Base-by-base conservation (phyloP, 2,888 invertebrate genomes). In the Tolmerus cingulatus region DNA sequence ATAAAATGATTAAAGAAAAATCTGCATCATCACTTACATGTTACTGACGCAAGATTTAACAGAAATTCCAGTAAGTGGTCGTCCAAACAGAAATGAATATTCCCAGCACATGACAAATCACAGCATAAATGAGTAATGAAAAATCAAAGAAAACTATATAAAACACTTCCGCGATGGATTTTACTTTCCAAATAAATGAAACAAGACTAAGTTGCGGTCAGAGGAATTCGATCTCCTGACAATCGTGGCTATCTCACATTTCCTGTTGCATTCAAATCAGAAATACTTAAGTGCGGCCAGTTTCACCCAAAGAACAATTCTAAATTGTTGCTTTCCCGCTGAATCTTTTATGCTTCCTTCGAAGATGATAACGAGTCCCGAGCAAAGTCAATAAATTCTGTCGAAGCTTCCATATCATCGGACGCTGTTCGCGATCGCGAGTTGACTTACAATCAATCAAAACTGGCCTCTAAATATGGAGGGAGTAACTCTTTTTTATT, bases 51-150 rank as follows among this genome's bases (percentile, higher is more conserved):
- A 27, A 51, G 86, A 37, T 77, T 76, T 76, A 34, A 55, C 16
- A 37, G 76, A 51, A 19, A 51, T 86, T 40, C 86, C 86, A 37
- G 51, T 86, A 37, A 55, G n/a, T 16, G 86, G 77, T 34, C 77
- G n/a, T 8, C 51, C 78, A 86, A 79, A 86, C 23, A 86, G 40
- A 34, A 78, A 79, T 30, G 86, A 43, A n/a, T 66, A 86, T 79
- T 86, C 79, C 86, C 86, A 86, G 12, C 86, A 86, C 79, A 86
- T 86, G 37, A n/a, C 66, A 40, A 23, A 34, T 66, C 40, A 74
- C 76, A 76, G 37, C 76, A 34, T 40, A 74, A 74, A 19, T 76
- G 40, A 76, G 30, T 23, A 27, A 74, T n/a, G n/a, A 74, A 55
- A 55, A 8, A 19, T n/a, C 7, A 23, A 66, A 66, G 23, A n/a